Evolutionary conservation across 2,888 invertebrate genomes (phyloP), one percentile per base, ranked within the genome.

Genomic region (Aphidius colemani): DNA sequence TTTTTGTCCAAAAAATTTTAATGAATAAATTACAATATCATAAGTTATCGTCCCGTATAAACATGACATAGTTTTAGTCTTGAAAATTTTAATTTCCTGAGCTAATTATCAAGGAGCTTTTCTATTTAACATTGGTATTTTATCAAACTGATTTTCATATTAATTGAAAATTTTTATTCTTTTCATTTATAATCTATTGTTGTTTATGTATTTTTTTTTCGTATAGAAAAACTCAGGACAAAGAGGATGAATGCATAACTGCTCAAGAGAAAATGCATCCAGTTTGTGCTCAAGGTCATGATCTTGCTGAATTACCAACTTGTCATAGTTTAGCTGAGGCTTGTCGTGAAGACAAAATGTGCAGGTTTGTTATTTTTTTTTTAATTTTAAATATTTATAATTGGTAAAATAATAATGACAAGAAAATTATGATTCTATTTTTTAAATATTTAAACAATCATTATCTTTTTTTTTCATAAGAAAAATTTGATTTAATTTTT

Each of bases 261-360:
- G 94, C 95, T 67, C 94, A 95, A 83, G 93, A 95, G 83, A 91
- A 92, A 78, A 87, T 95, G 69, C 95, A 95, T 83, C 95, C 95
- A 8, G 88, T 90, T 53, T 95, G 95, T 82, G 95, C 95, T 59
- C 93, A 94, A 83, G 87, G 93, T 64, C 88, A 90, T 65, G 88
- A 90, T 56, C 86, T 89, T 65, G 86, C 86, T 59, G 89, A 92
- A 56, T 89, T 91, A 71, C 94, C 94, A n/a, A 91, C 93, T 62
- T 96, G 96, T 83, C 90, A 94, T 77, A 89, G 89, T 66, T 86
- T 95, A 51, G 94, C 94, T 41, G 92, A 93, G 77, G 87, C 87
- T 74, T 96, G 96, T 83, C 88, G 92, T 70, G 90, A 90, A 76
- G 91, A 92, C 77, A 88, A 88, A 58, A 90, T 90, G 74, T 95